Conservation (phyloP, 1,140 invertebrate genomes). For the Brachionus manjavacas region DNA sequence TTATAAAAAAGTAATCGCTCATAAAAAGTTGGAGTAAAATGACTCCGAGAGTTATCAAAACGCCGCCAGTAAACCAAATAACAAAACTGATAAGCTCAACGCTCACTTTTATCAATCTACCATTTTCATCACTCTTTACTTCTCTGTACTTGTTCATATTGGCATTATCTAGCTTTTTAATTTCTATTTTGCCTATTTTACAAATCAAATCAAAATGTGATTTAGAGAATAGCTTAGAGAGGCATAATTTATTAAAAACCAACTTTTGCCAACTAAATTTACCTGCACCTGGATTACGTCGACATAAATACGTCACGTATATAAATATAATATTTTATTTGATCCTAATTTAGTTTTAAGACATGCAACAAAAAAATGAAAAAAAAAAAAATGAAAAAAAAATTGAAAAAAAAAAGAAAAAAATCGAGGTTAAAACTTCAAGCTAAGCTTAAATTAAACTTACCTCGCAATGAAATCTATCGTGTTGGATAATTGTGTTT, state of each 20-base stretch:
- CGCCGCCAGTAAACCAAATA: neutral
- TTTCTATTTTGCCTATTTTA: neutral
- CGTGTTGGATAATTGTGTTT: constrained; percentile 68
- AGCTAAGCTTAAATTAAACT: constrained; percentile 41
- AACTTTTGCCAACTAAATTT: neutral
- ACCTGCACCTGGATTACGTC: neutral
- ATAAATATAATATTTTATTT: neutral
- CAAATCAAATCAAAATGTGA: neutral
- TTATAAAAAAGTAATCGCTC: neutral
- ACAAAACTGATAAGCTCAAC: neutral
- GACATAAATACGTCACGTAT: neutral
- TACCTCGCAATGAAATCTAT: constrained; percentile 68
- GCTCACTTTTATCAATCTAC: neutral
- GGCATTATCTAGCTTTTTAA: neutral
- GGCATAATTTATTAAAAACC: neutral
- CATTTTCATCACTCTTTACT: neutral
- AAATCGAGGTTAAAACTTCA: constrained; percentile 12
- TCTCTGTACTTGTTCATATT: neutral
- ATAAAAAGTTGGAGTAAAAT: neutral
- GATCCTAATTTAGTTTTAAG: neutral
- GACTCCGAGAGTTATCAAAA: neutral
- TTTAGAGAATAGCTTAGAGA: neutral
- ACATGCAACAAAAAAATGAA: neutral
- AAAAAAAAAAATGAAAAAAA: neutral
- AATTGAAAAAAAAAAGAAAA: neutral